Conservation (phyloP, 2,797 vertebrate genomes). For the Champsocephalus esox region DNA sequence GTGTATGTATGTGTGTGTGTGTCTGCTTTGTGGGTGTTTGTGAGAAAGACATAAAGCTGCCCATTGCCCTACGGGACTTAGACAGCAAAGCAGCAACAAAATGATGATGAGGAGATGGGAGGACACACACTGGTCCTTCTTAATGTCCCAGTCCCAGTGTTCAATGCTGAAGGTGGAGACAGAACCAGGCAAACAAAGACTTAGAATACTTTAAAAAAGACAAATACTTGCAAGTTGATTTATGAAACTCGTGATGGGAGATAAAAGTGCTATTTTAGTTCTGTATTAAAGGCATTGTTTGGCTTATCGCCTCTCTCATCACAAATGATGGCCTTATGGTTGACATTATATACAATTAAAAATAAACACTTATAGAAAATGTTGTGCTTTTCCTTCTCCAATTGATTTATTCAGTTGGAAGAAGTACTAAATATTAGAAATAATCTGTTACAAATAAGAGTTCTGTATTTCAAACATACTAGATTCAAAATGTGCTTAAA, state of each 20-base stretch:
- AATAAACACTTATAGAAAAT: no score
- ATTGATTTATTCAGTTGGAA: background rate
- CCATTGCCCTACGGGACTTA: constrained; percentile 74
- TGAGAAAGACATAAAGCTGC: constrained; percentile 70
- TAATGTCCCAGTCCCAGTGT: constrained; percentile 51
- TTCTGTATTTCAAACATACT: no score
- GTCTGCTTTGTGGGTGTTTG: constrained; percentile 57
- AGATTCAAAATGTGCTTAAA: no score
- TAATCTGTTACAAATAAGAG: no score
- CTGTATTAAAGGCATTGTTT: background rate
- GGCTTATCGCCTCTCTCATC: background rate
- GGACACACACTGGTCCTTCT: constrained; percentile 51
- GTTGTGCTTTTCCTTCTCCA: background rate
- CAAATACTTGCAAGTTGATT: background rate
- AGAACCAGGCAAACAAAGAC: constrained; percentile 4
- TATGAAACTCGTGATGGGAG: background rate
- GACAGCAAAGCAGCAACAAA: constrained; percentile 62
- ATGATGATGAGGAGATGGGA: constrained; percentile 61
- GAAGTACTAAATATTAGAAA: no score
- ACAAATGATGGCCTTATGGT: background rate
- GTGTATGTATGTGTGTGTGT: constrained; percentile 38
- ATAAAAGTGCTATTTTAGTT: background rate
- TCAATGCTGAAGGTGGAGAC: constrained; percentile 18
- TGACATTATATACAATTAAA: background rate
- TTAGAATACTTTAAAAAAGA: constrained; percentile 5